Evolutionary conservation across 2,113 vertebrate species (phyloP).

Genomic region (Apodemus speciosus): DNA sequence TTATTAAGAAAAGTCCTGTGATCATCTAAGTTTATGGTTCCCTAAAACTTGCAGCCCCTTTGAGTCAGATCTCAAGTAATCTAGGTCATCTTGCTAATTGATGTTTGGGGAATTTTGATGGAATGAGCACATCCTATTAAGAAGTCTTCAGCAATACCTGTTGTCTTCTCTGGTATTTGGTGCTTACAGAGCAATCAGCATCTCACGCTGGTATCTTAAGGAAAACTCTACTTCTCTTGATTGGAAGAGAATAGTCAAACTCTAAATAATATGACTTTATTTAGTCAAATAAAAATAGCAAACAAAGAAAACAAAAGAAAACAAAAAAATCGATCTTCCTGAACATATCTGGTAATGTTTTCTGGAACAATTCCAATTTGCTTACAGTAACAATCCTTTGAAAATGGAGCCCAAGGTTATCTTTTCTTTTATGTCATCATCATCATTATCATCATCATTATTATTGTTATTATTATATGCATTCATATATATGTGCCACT

Average conservation of each 20-base stretch:
- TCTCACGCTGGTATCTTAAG: background rate
- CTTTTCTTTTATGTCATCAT: background rate
- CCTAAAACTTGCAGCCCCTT: background rate
- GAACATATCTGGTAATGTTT: background rate
- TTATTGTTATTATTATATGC: no score
- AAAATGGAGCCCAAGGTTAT: background rate
- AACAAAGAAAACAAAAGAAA: background rate
- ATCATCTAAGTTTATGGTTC: background rate
- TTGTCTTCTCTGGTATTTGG: background rate
- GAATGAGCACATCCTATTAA: background rate
- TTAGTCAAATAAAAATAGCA: background rate
- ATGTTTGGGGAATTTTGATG: background rate
- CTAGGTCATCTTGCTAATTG: background rate
- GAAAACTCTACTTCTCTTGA: background rate
- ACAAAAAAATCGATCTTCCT: background rate
- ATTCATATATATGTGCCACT: background rate
- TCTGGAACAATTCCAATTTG: background rate
- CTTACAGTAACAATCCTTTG: background rate
- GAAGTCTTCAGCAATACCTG: background rate
- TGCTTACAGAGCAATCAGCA: background rate
- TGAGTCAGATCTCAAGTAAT: background rate
- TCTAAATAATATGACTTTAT: slow-evolving; percentile 10
- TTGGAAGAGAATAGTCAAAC: background rate
- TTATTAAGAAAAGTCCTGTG: background rate
- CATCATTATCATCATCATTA: background rate